These are phyloP conservation scores for Cynocephalus volans DNA, from an alignment of 2,113 vertebrate species.

Conservation along the genomic window DNA sequence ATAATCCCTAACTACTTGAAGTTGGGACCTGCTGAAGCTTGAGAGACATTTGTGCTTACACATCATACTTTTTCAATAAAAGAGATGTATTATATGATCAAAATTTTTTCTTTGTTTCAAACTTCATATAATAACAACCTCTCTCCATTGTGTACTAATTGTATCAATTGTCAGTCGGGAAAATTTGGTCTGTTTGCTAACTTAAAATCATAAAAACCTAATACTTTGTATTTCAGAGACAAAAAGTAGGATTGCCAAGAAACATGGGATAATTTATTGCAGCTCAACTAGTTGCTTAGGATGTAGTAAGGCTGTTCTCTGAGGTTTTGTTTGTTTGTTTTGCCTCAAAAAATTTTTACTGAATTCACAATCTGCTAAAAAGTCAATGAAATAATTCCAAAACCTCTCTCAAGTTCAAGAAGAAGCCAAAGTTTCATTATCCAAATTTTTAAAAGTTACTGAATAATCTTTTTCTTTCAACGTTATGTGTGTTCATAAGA, in stretches of 20 bases:
- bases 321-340: not conserved
- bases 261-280: not conserved
- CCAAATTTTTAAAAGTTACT: not conserved
- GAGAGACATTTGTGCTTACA: constrained; percentile 30
- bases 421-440: not conserved
- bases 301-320: not conserved
- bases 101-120: not conserved
- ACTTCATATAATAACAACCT: not conserved
- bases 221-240: constrained; percentile 44
- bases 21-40: constrained; percentile 2
- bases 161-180: constrained; percentile 10
- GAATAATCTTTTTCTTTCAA: not conserved
- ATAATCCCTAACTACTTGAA: constrained; percentile 32
- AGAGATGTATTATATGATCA: not conserved
- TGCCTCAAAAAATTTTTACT: constrained; percentile 13
- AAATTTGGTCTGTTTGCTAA: constrained; percentile 46
- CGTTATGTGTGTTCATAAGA: not conserved
- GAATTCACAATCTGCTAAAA: constrained; percentile 11
- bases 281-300: not conserved
- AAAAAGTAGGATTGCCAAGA: constrained; percentile 52
- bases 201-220: not conserved
- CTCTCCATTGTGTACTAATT: constrained; percentile 45
- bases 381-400: constrained; percentile 19
- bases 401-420: constrained; percentile 14
- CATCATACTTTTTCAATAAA: constrained; percentile 1